Base-by-base conservation (phyloP, 2,113 vertebrate genomes). In the Etia nguti region DNA sequence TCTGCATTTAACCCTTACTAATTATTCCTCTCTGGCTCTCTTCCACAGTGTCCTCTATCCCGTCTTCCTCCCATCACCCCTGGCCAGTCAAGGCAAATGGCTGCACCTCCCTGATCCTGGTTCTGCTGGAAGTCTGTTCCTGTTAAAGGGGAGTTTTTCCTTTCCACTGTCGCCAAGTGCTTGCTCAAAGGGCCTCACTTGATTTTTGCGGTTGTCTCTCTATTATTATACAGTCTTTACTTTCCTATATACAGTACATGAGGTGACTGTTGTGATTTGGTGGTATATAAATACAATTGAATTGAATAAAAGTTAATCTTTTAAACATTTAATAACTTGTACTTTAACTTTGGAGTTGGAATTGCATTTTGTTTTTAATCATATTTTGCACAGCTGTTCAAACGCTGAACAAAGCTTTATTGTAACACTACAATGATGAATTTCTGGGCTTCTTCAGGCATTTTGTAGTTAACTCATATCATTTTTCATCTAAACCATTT, bases 401-500 rank as follows among this genome's bases (percentile, higher is more conserved):
- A 60, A 73, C 0, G 12, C 65, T 73, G 41, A 16, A 34, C 8
- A 60, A 60, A 22, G 41, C 41, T 31, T 75, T 50, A 12, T n/a
- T 65, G 11, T 52, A 36, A 29, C 15, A 26, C 24, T 24, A 6
- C 34, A 24, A 22, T 10, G 3, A 29, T 5, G 6, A 1, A 26
- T 59, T 43, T 81, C 55, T 59, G 54, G 41, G 18, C 26, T 48
- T n/a, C 18, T 6, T 81, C 26, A 20, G 10, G 5, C 20, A 0
- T 43, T 20, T 48, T 48, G 26, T 1, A 50, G 29, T 2, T 36
- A 22, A 68, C 20, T 10, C 43, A 50, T 26, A 20, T 50, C 0
- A 31, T 50, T 50, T 6, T 48, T 8, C 41, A 55, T 22, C 60
- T 46, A 41, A 65, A 86, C 82, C 80, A 90, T 91, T 92, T 90